phyloP scores from a whole-genome alignment of 2,113 vertebrate genomes.

The Gracilinanus agilis region DNA sequence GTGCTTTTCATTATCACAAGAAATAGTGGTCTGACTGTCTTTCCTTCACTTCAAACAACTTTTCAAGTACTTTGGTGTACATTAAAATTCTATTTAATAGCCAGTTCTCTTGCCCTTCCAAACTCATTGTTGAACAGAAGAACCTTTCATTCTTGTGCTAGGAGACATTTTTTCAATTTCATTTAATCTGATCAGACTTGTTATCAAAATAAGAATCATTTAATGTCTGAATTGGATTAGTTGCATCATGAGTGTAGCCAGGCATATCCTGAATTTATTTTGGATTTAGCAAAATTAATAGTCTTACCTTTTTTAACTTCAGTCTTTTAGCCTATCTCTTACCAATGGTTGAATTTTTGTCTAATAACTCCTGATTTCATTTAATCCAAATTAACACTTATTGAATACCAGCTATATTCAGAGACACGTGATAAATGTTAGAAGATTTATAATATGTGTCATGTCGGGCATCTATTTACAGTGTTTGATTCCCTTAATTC shows the following conservation, averaged over 20 bases:
- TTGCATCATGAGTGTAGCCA: not conserved
- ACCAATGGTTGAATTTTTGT: not conserved
- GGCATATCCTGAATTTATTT: not conserved
- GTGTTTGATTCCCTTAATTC: not conserved
- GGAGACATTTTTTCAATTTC: not conserved
- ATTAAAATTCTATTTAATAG: not conserved
- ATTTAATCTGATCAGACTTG: not conserved
- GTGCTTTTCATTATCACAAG: not conserved
- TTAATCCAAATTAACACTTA: not conserved
- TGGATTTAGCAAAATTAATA: not conserved
- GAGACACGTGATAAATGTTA: not conserved
- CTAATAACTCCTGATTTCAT: not conserved
- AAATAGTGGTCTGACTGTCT: not conserved
- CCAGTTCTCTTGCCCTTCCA: not conserved
- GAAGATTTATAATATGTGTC: not conserved
- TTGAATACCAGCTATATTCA: not conserved
- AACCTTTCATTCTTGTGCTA: not conserved
- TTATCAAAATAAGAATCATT: not conserved
- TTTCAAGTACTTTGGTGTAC: not conserved
- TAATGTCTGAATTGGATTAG: not conserved
- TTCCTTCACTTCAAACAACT: not conserved
- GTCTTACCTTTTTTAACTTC: not conserved
- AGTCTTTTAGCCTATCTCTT: not conserved
- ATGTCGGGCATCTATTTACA: not conserved
- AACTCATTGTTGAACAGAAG: not conserved